Percentiles rank a stretch among this genome's conserved stretches.
Evolutionary conservation across 2,797 vertebrate genomes (phyloP).

Genomic region (Pipistrellus pipistrellus): DNA sequence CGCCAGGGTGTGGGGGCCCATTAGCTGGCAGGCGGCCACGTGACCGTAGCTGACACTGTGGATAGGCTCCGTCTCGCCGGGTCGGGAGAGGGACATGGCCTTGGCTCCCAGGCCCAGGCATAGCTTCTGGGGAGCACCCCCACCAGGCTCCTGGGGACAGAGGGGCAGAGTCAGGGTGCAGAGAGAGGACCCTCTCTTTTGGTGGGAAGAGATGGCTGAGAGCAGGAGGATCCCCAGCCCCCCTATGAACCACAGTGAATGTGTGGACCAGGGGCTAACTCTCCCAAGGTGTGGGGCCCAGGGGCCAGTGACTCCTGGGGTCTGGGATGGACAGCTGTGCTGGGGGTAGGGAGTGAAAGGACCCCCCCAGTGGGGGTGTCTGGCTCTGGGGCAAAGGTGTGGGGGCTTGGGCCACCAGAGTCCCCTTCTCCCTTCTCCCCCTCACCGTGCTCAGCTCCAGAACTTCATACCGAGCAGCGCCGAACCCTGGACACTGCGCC

Average conservation of each 20-base stretch:
- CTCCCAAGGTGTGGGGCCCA: background rate
- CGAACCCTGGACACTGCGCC: conserved; percentile 95
- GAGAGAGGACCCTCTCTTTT: background rate
- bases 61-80: conserved; percentile 93
- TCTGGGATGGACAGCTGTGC: background rate
- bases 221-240: background rate
- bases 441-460: conserved; percentile 87
- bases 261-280: background rate
- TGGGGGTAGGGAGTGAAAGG: background rate
- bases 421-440: conserved; percentile 81
- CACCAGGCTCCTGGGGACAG: conserved; percentile 91
- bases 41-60: conserved; percentile 94
- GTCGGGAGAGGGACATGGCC: conserved; percentile 94
- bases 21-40: conserved; percentile 95
- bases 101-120: conserved; percentile 95
- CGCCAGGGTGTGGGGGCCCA: conserved; percentile 94
- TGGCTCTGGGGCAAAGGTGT: conserved; percentile 64
- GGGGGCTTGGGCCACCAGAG: conserved; percentile 76
- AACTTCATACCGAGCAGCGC: conserved; percentile 96
- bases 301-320: background rate
- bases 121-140: conserved; percentile 92
- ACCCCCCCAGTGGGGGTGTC: conserved; percentile 11
- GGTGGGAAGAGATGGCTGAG: background rate
- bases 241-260: background rate
- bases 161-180: background rate